Evolutionary conservation across 64 coral and sea anemone species (phyloP).

Genomic region (Acropora yongei): DNA sequence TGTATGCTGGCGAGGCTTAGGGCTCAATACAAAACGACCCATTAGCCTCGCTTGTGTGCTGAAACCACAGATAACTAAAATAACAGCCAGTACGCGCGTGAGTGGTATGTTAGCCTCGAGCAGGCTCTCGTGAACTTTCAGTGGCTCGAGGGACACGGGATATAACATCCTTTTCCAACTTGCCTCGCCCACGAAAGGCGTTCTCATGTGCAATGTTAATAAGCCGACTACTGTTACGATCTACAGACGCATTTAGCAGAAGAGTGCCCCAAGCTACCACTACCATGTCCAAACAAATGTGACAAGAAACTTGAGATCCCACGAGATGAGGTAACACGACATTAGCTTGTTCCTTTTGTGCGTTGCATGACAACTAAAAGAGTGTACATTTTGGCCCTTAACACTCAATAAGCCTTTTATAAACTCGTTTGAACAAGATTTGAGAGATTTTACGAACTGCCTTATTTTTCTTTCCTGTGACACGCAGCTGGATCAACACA

Average conservation of each 20-base stretch:
- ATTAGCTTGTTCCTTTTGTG: not conserved
- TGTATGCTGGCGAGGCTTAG: no score
- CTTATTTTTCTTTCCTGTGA: not conserved
- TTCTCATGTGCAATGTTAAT: not conserved
- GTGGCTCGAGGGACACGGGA: not conserved
- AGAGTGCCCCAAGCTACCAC: slow-evolving; percentile 80
- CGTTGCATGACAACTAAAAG: not conserved
- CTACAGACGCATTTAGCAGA: slow-evolving; percentile 79
- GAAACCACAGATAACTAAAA: no score
- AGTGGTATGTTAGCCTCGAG: not conserved
- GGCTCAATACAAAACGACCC: no score
- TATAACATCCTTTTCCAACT: not conserved
- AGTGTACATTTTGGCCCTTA: no score
- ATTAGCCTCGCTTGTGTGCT: no score
- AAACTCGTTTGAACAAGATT: no score
- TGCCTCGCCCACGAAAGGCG: not conserved
- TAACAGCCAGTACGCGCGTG: not conserved
- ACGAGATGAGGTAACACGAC: slow-evolving; percentile 72
- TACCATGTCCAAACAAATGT: slow-evolving; percentile 95
- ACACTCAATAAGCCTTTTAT: no score
- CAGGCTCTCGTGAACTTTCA: not conserved
- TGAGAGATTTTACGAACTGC: no score
- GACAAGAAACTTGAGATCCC: slow-evolving; percentile 87
- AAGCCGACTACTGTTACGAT: not conserved
- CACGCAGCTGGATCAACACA: slow-evolving; percentile 78